Conservation (phyloP, 2,113 vertebrate genomes). For the Propithecus coquereli region DNA sequence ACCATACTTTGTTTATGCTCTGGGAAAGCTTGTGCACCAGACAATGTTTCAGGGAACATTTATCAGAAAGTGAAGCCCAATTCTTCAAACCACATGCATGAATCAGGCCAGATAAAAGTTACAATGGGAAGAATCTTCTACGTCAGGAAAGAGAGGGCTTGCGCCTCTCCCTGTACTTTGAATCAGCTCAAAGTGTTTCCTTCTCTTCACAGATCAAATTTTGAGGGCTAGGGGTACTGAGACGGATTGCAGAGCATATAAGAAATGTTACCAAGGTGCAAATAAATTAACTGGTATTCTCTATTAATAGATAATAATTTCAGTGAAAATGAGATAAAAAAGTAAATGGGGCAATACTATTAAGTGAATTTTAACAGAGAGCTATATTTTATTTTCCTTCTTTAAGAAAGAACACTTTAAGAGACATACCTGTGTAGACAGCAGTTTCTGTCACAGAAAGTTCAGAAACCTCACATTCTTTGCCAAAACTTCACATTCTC, state of each 20-base stretch:
- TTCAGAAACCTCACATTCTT: background rate
- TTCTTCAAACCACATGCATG: background rate
- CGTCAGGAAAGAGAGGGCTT: background rate
- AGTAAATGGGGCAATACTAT: background rate
- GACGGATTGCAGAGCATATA: background rate
- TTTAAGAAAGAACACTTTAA: background rate
- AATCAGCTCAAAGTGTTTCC: background rate
- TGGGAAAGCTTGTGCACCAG: background rate
- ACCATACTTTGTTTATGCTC: background rate
- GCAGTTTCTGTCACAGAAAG: background rate
- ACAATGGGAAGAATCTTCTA: background rate
- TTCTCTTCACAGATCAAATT: background rate
- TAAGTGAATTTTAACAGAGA: background rate
- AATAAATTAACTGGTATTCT: background rate
- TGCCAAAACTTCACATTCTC: background rate
- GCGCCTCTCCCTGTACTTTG: background rate
- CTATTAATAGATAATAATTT: background rate
- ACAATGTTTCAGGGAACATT: background rate
- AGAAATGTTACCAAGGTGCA: background rate
- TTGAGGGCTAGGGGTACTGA: background rate
- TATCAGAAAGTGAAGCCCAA: background rate
- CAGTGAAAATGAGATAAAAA: background rate
- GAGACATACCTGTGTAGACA: background rate
- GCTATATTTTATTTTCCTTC: background rate
- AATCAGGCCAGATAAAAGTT: background rate